phyloP scores from a whole-genome alignment of 2,888 invertebrate genomes.

The Rhagophthalmus giganteus region DNA sequence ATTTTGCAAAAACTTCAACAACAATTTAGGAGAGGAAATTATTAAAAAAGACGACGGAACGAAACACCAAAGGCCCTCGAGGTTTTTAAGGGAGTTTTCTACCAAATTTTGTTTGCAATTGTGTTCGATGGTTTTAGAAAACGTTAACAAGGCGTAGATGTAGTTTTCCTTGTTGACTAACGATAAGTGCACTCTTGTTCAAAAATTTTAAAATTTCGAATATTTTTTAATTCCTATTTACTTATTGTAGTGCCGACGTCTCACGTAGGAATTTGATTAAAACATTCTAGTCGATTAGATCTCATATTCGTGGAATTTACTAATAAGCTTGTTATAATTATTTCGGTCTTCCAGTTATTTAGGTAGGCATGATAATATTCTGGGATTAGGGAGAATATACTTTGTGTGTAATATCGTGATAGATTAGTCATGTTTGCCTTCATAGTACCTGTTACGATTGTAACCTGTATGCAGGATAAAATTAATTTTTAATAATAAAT shows the following conservation, averaged over 20 bases:
- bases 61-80: slow-evolving; percentile 48
- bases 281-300: slow-evolving; percentile 18
- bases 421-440: too few relatives aligned
- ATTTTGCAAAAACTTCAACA: slow-evolving; percentile 55
- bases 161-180: too few relatives aligned
- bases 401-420: too few relatives aligned
- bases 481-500: too few relatives aligned
- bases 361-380: too few relatives aligned
- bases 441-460: too few relatives aligned
- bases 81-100: slow-evolving; percentile 55
- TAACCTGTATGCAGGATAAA: too few relatives aligned
- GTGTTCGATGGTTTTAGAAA: slow-evolving; percentile 56
- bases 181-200: too few relatives aligned
- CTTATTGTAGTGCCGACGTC: too few relatives aligned
- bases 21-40: slow-evolving; percentile 48
- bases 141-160: slow-evolving; percentile 53
- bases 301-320: slow-evolving; percentile 13
- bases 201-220: too few relatives aligned
- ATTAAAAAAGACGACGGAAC: slow-evolving; percentile 40
- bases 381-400: too few relatives aligned
- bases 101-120: slow-evolving; percentile 56
- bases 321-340: slow-evolving; percentile 8
- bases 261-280: slow-evolving; percentile 11
- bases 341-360: slow-evolving; percentile 19
- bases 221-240: too few relatives aligned